A percentile compares a stretch with the other conserved stretches of the same genome.
These are phyloP conservation scores for Brachyptera putata DNA, from an alignment of 2,888 invertebrate species.

Conservation along the genomic window DNA sequence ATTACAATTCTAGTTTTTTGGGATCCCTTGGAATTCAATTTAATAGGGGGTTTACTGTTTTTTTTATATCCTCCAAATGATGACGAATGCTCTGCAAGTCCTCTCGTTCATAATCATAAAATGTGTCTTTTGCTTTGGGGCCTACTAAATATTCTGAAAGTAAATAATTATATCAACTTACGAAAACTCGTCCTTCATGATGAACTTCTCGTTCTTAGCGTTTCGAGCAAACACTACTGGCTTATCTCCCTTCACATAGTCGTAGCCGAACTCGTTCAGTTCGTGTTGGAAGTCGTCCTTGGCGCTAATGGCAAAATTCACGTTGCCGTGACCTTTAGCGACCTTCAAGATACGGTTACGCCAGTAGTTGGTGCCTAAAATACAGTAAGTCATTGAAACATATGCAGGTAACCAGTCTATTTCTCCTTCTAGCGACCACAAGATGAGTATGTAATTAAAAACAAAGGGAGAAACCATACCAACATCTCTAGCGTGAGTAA, in stretches of 20 bases:
- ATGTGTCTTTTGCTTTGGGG: no score
- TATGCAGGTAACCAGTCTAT: not conserved
- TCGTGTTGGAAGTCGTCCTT: slow-evolving; percentile 94
- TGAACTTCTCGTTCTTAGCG: slow-evolving; percentile 80
- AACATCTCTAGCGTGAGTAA: no score
- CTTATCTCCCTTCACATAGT: slow-evolving; percentile 81
- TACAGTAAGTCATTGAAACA: not conserved
- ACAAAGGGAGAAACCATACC: not conserved
- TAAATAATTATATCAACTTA: slow-evolving; percentile 43
- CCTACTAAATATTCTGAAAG: no score
- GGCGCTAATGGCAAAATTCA: slow-evolving; percentile 85
- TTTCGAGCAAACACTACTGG: slow-evolving; percentile 84
- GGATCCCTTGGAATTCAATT: no score
- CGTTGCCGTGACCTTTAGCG: slow-evolving; percentile 63
- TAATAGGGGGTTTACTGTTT: no score
- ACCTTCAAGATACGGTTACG: slow-evolving; percentile 92
- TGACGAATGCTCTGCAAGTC: no score
- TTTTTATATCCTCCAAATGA: no score
- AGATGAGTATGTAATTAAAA: not conserved
- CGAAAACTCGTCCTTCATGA: slow-evolving; percentile 88
- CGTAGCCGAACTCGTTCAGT: slow-evolving; percentile 88
- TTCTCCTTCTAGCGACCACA: not conserved
- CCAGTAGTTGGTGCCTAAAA: slow-evolving; percentile 91
- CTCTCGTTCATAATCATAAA: no score
- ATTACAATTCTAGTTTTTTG: no score